phyloP scores from a whole-genome alignment of 2,888 invertebrate species.

The Hypomecis atomaria region DNA sequence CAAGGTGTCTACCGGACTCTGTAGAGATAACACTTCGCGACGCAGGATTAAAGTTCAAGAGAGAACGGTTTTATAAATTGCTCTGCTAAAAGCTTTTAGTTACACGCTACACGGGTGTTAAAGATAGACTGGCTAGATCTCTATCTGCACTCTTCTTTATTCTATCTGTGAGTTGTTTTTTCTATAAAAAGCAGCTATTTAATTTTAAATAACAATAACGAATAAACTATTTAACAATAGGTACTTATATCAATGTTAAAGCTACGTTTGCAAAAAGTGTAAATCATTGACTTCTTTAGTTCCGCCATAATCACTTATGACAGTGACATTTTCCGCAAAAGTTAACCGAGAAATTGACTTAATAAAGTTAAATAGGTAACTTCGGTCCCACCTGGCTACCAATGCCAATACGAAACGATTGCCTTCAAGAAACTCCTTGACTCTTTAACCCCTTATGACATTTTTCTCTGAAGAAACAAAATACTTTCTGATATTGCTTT shows the following conservation, averaged over 20 bases:
- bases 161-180: not conserved
- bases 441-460: constrained; percentile 1
- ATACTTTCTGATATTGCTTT: no score
- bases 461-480: not conserved
- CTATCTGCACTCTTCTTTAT: constrained; percentile 7
- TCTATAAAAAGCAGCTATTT: not conserved
- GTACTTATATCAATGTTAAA: no score
- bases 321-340: no score
- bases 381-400: not conserved
- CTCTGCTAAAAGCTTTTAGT: constrained; percentile 23
- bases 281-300: no score
- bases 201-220: no score
- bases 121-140: constrained; percentile 12
- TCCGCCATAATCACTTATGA: no score
- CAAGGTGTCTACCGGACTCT: constrained; percentile 26
- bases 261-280: no score
- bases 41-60: constrained; percentile 44
- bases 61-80: constrained; percentile 36
- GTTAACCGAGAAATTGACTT: no score
- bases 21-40: constrained; percentile 30
- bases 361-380: no score
- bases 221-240: no score
- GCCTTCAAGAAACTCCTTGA: constrained; percentile 2
- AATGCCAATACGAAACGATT: not conserved
- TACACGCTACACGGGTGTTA: constrained; percentile 15